Evolutionary conservation across 2,797 vertebrate genomes (phyloP).

Genomic region (Ibycter americanus): DNA sequence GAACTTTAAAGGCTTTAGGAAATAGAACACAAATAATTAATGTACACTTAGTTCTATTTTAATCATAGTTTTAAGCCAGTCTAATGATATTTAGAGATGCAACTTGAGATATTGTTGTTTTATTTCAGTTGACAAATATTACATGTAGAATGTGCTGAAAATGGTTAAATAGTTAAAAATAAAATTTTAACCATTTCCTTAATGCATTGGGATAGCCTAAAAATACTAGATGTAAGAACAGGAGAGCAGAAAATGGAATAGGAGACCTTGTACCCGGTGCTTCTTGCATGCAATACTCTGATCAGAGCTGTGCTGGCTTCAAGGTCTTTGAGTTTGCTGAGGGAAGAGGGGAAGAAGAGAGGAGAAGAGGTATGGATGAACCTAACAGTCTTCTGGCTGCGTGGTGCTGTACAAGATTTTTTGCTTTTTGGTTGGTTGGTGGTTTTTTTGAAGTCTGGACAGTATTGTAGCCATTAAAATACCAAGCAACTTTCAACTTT

Average conservation of each 20-base stretch:
- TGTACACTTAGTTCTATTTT: neutral
- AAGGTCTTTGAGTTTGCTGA: neutral
- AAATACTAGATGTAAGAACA: neutral
- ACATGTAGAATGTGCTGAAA: neutral
- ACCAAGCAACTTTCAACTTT: neutral
- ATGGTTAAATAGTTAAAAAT: neutral
- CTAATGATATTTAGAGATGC: neutral
- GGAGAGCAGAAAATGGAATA: neutral
- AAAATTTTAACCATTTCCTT: neutral
- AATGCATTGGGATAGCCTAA: neutral
- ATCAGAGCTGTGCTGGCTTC: neutral
- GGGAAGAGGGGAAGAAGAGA: neutral
- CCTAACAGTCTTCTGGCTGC: neutral
- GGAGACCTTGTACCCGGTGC: neutral
- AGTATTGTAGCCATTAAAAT: neutral
- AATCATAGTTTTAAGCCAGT: neutral
- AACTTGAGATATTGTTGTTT: neutral
- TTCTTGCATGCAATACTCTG: neutral
- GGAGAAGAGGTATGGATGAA: neutral
- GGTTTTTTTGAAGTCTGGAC: neutral
- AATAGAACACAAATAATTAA: neutral
- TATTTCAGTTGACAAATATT: neutral
- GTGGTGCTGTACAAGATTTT: neutral
- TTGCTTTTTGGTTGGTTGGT: neutral
- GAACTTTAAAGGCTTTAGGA: neutral